Conservation (phyloP, 1,140 invertebrate species). For the Diachasmimorpha longicaudata region DNA sequence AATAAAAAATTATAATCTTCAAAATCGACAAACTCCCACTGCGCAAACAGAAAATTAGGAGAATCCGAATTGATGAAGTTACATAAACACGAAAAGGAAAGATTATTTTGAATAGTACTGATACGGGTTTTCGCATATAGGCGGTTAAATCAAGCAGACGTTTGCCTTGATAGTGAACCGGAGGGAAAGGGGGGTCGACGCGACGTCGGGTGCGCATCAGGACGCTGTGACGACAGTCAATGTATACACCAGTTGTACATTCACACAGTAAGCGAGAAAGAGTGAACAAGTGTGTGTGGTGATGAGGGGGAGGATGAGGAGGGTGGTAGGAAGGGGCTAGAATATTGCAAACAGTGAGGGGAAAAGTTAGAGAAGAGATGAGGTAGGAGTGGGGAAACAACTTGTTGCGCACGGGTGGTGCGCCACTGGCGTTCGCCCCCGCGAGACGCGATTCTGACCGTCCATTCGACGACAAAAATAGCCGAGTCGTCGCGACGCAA, state of each 20-base stretch:
- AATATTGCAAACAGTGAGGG: conserved; percentile 8
- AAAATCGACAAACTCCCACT: too few species aligned
- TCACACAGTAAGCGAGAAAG: background rate
- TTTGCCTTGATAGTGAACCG: conserved; percentile 20
- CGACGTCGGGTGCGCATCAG: conserved; percentile 44
- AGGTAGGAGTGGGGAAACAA: conserved; percentile 37
- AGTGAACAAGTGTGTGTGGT: background rate
- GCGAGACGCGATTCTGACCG: conserved; percentile 24
- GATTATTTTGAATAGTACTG: conserved; percentile 25
- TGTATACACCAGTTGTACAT: background rate
- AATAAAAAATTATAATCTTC: too few species aligned
- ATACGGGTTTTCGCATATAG: conserved; percentile 10
- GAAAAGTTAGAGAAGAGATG: conserved; percentile 39
- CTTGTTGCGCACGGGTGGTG: conserved; percentile 40
- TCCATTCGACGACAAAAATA: conserved; percentile 48
- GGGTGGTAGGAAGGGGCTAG: background rate
- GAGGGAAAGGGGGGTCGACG: conserved; percentile 55
- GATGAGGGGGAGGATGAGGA: background rate
- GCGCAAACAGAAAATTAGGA: background rate
- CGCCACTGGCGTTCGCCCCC: conserved; percentile 25
- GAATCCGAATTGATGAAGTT: background rate
- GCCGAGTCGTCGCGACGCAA: conserved; percentile 54
- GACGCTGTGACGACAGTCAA: conserved; percentile 17
- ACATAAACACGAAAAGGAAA: background rate
- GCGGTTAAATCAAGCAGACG: background rate